Base-by-base conservation (phyloP, 2,113 vertebrate genomes). In the Pontoporia blainvillei region DNA sequence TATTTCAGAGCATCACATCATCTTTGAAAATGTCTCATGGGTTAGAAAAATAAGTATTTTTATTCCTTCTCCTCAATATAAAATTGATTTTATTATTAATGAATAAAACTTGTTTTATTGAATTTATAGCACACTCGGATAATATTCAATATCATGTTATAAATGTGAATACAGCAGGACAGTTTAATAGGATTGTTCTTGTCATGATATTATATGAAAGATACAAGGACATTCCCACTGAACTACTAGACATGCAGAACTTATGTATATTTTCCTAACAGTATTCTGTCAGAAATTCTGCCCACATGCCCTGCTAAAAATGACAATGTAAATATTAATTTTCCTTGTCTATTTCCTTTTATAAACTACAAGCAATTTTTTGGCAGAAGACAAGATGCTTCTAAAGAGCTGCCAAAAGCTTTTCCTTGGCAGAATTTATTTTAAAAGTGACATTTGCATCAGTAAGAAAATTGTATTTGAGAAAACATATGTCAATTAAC, bases 401-500 rank as follows among this genome's bases (percentile, higher is more conserved):
- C 21, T 79, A 34, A n/a, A 91, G n/a, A 89, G 12, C 20, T 94
- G 57, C 0, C 41, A 59, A 62, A 89, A 96, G 0, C 11, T 8
- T 71, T 88, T 84, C 29, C 46, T 87, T 96, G 11, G 2, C 69
- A 84, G 44, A 92, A 34, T 31, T 84, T 82, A 81, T 96, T 97
- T 93, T 75, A 97, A 96, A 72, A 49, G 4, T 31, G 44, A 31
- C 4, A 67, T 90, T 95, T 20, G 7, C 89, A 95, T 76, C 6
- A 94, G 84, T 86, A 88, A 81, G 78, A 61, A 96, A 92, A 97
- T 18, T 59, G 0, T 39, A 12, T 73, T 84, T 83, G 90, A 94
- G 52, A 23, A 96, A 96, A 59, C 17, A 20, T 5, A 0, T 79
- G 67, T 86, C 31, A 85, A 12, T 94, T 94, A 87, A 83, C 12